phyloP scores from a whole-genome alignment of 2,888 invertebrate species.

The Morpho helenor region DNA sequence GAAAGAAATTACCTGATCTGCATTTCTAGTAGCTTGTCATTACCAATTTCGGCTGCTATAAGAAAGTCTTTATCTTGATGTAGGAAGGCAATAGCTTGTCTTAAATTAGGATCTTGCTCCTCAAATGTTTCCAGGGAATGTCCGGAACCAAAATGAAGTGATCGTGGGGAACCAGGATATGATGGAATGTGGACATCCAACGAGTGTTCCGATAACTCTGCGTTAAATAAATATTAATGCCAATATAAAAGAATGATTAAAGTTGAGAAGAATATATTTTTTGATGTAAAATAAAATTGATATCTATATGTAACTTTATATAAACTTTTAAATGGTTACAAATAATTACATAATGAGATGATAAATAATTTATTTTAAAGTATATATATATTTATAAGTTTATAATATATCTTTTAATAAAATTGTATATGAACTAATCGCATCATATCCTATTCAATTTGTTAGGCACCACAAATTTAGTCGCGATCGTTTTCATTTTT shows the following conservation, averaged over 20 bases:
- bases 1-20: constrained; percentile 41
- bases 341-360: too few species aligned
- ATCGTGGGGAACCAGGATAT: constrained; percentile 43
- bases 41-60: constrained; percentile 55
- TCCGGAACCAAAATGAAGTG: constrained; percentile 28
- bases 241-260: background rate
- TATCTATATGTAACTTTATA: too few species aligned
- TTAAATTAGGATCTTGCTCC: constrained; percentile 26
- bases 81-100: constrained; percentile 45
- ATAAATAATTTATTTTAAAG: constrained; percentile 1
- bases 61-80: constrained; percentile 50
- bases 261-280: too few species aligned
- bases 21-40: constrained; percentile 37
- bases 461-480: background rate
- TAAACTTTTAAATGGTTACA: too few species aligned
- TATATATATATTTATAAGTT: background rate
- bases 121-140: constrained; percentile 23
- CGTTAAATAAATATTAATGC: constrained; percentile 16
- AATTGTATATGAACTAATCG: too few species aligned
- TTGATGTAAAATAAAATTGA: too few species aligned
- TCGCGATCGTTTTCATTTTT: constrained; percentile 1
- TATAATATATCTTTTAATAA: too few species aligned
- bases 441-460: background rate
- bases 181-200: constrained; percentile 48
- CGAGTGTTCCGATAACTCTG: constrained; percentile 48